Base-by-base conservation (phyloP, 2,888 invertebrate species). In the Diabrotica balteata region DNA sequence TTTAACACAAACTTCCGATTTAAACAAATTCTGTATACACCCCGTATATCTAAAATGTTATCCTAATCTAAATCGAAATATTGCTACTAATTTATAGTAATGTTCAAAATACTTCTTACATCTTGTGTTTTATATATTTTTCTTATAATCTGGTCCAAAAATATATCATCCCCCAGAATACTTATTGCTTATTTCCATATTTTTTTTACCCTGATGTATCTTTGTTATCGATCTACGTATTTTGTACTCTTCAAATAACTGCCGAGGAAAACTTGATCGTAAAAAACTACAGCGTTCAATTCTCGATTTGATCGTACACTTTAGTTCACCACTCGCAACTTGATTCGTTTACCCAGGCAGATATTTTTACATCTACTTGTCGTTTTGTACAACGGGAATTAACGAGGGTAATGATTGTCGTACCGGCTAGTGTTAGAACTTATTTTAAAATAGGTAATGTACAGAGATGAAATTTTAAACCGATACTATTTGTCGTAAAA, bases 121-220 rank as follows among this genome's bases (percentile, higher is more conserved):
- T 54, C 47, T 59, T 11, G 54, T 47, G 32, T 59, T 50, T 59
- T 47, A 59, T 22, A 59, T 32, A 47, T 11, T n/a, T 53, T 52
- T 55, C 43, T 63, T 47, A 57, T 52, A 57, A 32, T 57, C 55
- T 64, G 63, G 63, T 64, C 63, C 58, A 64, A 64, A 64, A 64
- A 64, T 64, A 64, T 64, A 64, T 52, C 52, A 2, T 42, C 58
- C 58, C 63, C 53, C 51, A 58, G 44, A 17, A 58, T 7, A 51
- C 51, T 63, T 64, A 59, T 64, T 64, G 64, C 64, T 64, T 64
- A 46, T 64, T 42, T 55, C 11, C 51, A 32, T 43, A 52, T 10
- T 47, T 47, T 52, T 46, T 22, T 47, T 64, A 64, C 64, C 64
- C 64, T 64, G 64, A 8, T 51, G 44, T 42, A 46, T 51, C 22